Evolutionary conservation across 2,113 vertebrate species (phyloP), one percentile per base, ranked within the genome.

Genomic region (Lagopus muta): DNA sequence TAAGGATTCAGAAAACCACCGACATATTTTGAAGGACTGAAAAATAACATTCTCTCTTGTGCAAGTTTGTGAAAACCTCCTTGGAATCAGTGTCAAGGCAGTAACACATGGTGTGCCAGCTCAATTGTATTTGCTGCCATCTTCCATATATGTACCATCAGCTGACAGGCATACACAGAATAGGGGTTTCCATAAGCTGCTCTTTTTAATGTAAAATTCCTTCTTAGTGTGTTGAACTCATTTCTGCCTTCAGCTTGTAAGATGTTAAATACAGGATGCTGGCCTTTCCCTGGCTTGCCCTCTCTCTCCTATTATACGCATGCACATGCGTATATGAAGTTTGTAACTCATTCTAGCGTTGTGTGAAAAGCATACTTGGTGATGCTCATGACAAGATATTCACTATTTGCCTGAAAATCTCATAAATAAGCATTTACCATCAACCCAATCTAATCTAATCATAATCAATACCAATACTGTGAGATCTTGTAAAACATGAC

Each of bases 401-500:
- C 48, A 21, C 69, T 65, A 27, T 92, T 90, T 78, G 65, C 69
- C 77, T 86, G 73, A 81, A 95, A 95, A 95, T 78, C 76, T 85
- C 81, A 54, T 94, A 82, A 88, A 94, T 65, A 94, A 90, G 76
- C 70, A 14, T 94, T 93, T 93, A 28, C 86, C 93, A 94, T 94
- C 79, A 93, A 66, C 55, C 76, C 93, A 91, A 92, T 91, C 95
- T 90, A 94, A 95, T 94, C 91, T 92, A 94, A 95, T 88, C 80
- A 86, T 84, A 90, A 97, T 96, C 96, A 95, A 96, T 96, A 95
- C 80, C 0, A 38, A 93, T 94, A 89, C 92, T 84, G 73, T n/a
- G 93, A 88, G 76, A 82, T 95, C 88, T 93, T 95, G 95, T 96
- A 97, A 92, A 94, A 95, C 93, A 95, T 90, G 94, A 95, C 92